A percentile compares a stretch with the other conserved stretches of the same genome.
Conservation (phyloP, 2,888 invertebrate species). For the Drosophila niveifrons region DNA sequence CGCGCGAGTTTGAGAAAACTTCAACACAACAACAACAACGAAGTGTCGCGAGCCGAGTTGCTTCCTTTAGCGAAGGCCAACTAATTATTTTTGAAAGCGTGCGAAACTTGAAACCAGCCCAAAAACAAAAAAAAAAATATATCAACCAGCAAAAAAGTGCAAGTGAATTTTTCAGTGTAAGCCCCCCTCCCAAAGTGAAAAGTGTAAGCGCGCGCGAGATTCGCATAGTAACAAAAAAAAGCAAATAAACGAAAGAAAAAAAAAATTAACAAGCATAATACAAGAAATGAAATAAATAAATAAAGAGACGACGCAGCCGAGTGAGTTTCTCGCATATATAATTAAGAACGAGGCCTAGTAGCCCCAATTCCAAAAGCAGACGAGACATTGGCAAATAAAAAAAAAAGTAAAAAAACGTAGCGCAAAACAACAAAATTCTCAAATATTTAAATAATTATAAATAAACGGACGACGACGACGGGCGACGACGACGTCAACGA, state of each 20-base stretch:
- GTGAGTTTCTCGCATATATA: conserved; percentile 40
- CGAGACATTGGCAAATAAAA: conserved; percentile 53
- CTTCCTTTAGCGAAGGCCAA: conserved; percentile 13
- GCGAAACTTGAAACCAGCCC: conserved; percentile 40
- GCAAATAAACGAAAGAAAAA: background rate
- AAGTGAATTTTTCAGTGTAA: conserved; percentile 59
- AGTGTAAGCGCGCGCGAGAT: conserved; percentile 25
- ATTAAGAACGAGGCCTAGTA: conserved; percentile 81
- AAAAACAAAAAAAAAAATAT: conserved; percentile 4
- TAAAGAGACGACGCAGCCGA: conserved; percentile 15
- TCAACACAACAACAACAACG: conserved; percentile 4
- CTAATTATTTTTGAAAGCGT: conserved; percentile 38
- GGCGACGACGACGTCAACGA: conserved; percentile 61
- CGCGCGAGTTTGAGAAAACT: conserved; percentile 25
- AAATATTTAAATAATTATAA: conserved; percentile 79
- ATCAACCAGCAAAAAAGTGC: conserved; percentile 63
- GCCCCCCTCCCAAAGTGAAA: conserved; percentile 45
- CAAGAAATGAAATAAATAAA: conserved; percentile 18
- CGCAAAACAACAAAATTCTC: conserved; percentile 28
- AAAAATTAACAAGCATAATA: conserved; percentile 16
- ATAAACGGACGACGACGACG: conserved; percentile 67
- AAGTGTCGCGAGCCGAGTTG: background rate
- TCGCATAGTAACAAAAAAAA: background rate
- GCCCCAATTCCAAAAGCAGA: conserved; percentile 71
- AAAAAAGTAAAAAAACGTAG: conserved; percentile 31